phyloP scores from a whole-genome alignment of 2,113 vertebrate species.

The Indri indri region DNA sequence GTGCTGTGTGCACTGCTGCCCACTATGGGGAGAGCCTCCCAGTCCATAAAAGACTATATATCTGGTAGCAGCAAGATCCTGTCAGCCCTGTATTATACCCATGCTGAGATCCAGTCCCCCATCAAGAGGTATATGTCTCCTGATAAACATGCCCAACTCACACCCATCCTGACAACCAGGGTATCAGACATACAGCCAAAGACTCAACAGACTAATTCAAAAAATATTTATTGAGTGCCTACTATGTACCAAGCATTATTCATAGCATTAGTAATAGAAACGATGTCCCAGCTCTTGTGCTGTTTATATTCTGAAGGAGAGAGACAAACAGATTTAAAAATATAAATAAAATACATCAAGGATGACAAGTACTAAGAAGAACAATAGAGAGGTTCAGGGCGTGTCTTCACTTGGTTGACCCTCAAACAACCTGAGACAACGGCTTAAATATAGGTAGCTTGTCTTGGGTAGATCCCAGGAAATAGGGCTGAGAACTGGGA shows the following conservation, averaged over 20 bases:
- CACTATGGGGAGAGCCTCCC: neutral
- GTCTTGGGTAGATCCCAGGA: neutral
- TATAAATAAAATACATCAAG: neutral
- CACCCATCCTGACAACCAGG: neutral
- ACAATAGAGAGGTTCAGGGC: neutral
- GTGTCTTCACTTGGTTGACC: neutral
- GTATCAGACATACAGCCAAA: neutral
- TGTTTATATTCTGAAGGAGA: neutral
- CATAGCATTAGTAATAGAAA: neutral
- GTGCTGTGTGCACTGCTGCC: neutral
- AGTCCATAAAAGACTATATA: neutral
- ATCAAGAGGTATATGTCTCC: neutral
- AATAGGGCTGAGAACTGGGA: neutral
- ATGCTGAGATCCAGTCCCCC: neutral
- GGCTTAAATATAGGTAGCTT: neutral
- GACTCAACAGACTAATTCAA: neutral
- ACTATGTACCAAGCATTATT: neutral
- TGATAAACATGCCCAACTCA: neutral
- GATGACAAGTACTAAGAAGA: neutral
- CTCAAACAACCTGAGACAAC: neutral
- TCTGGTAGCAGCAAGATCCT: neutral
- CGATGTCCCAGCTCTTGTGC: neutral
- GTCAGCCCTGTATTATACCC: neutral
- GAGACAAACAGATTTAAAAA: neutral
- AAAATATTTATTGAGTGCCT: neutral